Percentiles rank a stretch among this genome's conserved stretches.
These are phyloP conservation scores for Hololepta plana DNA, from an alignment of 2,888 invertebrate species.

Conservation along the genomic window DNA sequence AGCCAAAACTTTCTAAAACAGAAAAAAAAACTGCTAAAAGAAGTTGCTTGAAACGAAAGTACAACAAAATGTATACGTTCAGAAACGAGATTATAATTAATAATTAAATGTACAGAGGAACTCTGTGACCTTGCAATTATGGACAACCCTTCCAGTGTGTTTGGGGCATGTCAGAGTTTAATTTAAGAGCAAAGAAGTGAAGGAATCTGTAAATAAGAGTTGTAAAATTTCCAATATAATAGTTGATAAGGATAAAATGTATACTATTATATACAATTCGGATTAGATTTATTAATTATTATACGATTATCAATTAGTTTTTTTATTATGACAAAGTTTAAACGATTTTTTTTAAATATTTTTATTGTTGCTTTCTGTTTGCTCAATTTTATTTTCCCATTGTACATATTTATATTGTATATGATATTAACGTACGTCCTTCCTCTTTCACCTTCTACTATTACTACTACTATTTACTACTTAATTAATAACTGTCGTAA, in stretches of 20 bases:
- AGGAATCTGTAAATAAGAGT: slow-evolving; percentile 17
- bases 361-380: slow-evolving; percentile 30
- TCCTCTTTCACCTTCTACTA: slow-evolving; percentile 9
- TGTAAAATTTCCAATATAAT: slow-evolving; percentile 24
- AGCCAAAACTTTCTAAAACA: too few species aligned
- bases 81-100: slow-evolving; percentile 10
- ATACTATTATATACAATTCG: slow-evolving; percentile 30
- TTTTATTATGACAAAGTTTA: slow-evolving; percentile 12
- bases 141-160: slow-evolving; percentile 18
- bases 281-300: slow-evolving; percentile 14
- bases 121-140: slow-evolving; percentile 23
- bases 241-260: slow-evolving; percentile 28
- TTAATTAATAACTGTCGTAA: slow-evolving; percentile 24
- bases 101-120: slow-evolving; percentile 15
- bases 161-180: slow-evolving; percentile 14
- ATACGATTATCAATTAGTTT: slow-evolving; percentile 20
- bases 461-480: too few species aligned
- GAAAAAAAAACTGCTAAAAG: too few species aligned
- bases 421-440: slow-evolving; percentile 22
- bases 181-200: background rate
- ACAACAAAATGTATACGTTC: slow-evolving; percentile 27
- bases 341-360: slow-evolving; percentile 19
- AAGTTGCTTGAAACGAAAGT: slow-evolving; percentile 27
- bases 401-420: too few species aligned
- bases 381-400: slow-evolving; percentile 24